Percentiles rank a stretch among this genome's conserved stretches.
Conservation (phyloP, 2,113 vertebrate species). For the Hymenochirus boettgeri region DNA sequence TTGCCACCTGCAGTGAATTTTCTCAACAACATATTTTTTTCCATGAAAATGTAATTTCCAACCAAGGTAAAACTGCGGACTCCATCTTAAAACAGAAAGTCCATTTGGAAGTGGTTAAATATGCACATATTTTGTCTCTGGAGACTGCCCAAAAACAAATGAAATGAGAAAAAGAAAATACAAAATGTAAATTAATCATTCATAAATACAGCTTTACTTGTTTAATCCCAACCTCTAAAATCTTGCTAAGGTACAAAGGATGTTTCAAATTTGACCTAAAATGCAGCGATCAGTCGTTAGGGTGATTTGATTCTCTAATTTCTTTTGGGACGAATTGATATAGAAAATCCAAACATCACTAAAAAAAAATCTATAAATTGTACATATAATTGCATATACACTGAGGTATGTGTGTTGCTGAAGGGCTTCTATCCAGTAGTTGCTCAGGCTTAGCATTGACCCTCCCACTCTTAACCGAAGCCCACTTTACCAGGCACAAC, state of each 20-base stretch:
- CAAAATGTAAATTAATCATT: slow-evolving; percentile 28
- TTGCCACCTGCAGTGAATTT: slow-evolving; percentile 21
- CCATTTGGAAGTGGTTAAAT: slow-evolving; percentile 38
- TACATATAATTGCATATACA: no score
- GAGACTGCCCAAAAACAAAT: slow-evolving; percentile 35
- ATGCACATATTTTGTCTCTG: slow-evolving; percentile 32
- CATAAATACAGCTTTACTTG: slow-evolving; percentile 32
- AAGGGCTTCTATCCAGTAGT: no score
- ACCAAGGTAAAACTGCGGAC: slow-evolving; percentile 13
- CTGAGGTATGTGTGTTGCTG: no score
- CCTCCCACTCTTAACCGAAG: no score
- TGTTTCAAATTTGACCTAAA: slow-evolving; percentile 32
- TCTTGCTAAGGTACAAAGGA: slow-evolving; percentile 33
- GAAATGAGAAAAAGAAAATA: slow-evolving; percentile 40
- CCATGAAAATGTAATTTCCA: neutral
- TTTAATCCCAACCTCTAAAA: slow-evolving; percentile 29
- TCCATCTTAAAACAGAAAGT: slow-evolving; percentile 3
- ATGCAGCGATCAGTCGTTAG: slow-evolving; percentile 12
- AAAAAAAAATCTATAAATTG: no score
- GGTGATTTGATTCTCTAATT: slow-evolving; percentile 10
- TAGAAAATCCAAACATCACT: no score
- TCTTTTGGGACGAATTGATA: no score
- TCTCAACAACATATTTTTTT: slow-evolving; percentile 10
- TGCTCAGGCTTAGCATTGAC: no score
- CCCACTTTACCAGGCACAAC: no score